These are phyloP conservation scores for Bolinopsis microptera DNA, from an alignment of 37 sponge, comb jelly and placozoan species.

Conservation along the genomic window DNA sequence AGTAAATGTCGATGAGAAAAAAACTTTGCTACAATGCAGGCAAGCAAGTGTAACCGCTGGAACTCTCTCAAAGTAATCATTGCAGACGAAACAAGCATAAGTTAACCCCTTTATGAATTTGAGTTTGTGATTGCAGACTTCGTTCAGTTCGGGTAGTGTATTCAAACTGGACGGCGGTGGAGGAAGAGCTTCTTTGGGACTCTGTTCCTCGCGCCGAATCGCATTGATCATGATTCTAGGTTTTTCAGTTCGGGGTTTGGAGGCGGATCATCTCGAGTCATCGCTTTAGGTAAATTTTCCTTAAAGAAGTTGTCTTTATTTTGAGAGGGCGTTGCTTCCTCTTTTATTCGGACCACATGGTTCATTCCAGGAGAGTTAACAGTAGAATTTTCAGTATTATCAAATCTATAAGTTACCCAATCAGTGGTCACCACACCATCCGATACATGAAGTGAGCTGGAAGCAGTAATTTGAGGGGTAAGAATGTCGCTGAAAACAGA, in stretches of 20 bases:
- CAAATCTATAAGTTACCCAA: neutral
- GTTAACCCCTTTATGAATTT: slow-evolving; percentile 9
- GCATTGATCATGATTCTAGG: neutral
- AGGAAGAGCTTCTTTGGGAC: neutral
- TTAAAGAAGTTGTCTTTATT: too few species aligned
- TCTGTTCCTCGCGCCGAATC: neutral
- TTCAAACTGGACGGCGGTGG: neutral
- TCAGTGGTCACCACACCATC: neutral
- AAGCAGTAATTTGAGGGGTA: neutral
- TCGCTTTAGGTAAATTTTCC: neutral
- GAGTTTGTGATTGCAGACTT: slow-evolving; percentile 18
- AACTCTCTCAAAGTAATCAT: slow-evolving; percentile 19
- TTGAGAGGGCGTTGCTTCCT: neutral
- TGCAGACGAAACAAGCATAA: neutral
- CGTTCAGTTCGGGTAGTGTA: neutral
- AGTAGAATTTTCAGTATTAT: neutral
- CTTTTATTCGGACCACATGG: neutral
- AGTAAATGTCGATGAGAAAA: slow-evolving; percentile 7
- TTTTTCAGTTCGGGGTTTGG: neutral
- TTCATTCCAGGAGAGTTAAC: neutral
- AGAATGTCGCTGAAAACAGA: neutral
- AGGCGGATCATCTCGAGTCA: neutral
- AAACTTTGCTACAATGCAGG: neutral
- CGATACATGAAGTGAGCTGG: neutral
- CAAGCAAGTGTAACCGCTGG: neutral